A percentile compares a stretch with the other conserved stretches of the same genome.
These are phyloP conservation scores for Aspidiotus rigidus DNA, from an alignment of 2,888 invertebrate genomes.

Conservation along the genomic window DNA sequence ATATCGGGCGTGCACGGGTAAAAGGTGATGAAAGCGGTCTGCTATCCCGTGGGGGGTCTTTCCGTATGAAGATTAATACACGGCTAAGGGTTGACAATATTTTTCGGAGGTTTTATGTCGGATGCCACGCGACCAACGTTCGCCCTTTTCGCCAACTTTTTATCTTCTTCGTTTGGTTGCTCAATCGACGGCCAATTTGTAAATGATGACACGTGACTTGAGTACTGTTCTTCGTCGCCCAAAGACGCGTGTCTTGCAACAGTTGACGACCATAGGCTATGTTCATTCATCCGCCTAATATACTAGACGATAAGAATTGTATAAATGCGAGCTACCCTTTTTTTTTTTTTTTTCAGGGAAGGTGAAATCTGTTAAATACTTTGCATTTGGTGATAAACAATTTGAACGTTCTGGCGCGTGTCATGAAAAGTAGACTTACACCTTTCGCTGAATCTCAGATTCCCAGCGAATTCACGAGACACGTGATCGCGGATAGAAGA, in stretches of 20 bases:
- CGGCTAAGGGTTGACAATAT: constrained; percentile 15
- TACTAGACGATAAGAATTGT: neutral
- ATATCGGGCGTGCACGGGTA: constrained; percentile 26
- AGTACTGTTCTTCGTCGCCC: constrained; percentile 28
- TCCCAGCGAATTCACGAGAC: too few relatives aligned
- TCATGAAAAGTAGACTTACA: too few relatives aligned
- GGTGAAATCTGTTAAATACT: too few relatives aligned
- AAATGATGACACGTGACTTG: constrained; percentile 30
- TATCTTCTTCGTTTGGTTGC: neutral
- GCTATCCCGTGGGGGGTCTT: constrained; percentile 31
- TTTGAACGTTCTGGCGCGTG: too few relatives aligned
- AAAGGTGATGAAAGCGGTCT: constrained; percentile 32
- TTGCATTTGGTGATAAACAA: too few relatives aligned
- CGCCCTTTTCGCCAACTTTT: constrained; percentile 16
- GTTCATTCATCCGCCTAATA: constrained; percentile 28
- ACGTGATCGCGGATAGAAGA: too few relatives aligned
- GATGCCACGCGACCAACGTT: constrained; percentile 24
- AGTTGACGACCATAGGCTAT: constrained; percentile 25
- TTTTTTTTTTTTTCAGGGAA: too few relatives aligned
- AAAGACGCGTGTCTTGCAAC: constrained; percentile 30
- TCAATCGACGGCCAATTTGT: constrained; percentile 33
- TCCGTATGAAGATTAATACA: constrained; percentile 25
- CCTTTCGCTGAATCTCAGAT: too few relatives aligned
- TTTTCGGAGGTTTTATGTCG: constrained; percentile 23
- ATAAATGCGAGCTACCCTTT: too few relatives aligned